A percentile compares a stretch with the other conserved stretches of the same genome.
Evolutionary conservation across 2,113 vertebrate species (phyloP).

Genomic region (Odocoileus virginianus): DNA sequence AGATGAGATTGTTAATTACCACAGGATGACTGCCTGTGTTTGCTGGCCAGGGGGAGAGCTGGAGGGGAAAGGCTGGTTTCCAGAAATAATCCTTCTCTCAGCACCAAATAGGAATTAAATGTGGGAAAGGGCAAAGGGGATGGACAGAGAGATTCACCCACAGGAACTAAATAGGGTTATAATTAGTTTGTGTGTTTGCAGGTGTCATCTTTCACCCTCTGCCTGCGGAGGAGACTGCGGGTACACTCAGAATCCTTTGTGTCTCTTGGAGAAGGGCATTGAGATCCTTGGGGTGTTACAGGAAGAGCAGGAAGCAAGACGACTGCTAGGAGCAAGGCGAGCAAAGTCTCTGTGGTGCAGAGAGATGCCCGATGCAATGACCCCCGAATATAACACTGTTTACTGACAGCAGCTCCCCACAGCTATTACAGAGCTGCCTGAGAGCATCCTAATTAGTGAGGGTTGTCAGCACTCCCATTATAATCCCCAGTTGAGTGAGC

Average conservation of each 20-base stretch:
- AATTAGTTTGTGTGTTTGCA: conserved; percentile 68
- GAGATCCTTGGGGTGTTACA: conserved; percentile 25
- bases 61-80: conserved; percentile 11
- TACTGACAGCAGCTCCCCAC: conserved; percentile 62
- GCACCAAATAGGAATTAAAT: conserved; percentile 52
- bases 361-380: neutral
- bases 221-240: neutral
- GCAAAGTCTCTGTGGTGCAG: neutral
- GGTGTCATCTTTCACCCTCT: conserved; percentile 69
- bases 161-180: conserved; percentile 70
- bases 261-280: conserved; percentile 49
- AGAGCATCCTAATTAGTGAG: conserved; percentile 61
- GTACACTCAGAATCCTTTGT: neutral
- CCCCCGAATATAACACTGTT: conserved; percentile 42
- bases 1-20: conserved; percentile 54
- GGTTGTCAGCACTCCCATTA: conserved; percentile 66
- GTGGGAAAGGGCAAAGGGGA: conserved; percentile 50
- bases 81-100: conserved; percentile 58
- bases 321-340: neutral
- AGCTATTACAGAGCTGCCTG: conserved; percentile 61
- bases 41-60: neutral
- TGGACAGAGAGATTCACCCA: conserved; percentile 33
- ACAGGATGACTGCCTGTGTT: conserved; percentile 37
- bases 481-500: conserved; percentile 53
- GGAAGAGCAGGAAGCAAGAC: neutral